Conservation (phyloP, 2,113 vertebrate genomes). For the Channa maculata region DNA sequence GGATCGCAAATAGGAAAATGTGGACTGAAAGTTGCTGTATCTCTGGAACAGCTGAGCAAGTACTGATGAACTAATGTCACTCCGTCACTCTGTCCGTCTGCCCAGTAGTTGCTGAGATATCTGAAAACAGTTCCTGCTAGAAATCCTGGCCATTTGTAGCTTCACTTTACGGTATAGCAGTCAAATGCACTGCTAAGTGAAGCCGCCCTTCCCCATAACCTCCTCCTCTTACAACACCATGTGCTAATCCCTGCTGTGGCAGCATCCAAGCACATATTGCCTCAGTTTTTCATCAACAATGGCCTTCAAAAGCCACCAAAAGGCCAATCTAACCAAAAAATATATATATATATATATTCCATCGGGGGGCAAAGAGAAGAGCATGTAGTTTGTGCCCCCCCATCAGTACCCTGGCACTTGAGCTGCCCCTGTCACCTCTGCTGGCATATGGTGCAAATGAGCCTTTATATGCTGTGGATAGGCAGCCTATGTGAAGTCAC, state of each 20-base stretch:
- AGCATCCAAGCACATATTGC: conserved; percentile 14
- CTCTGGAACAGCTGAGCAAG: no score
- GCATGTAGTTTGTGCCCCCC: conserved; percentile 22
- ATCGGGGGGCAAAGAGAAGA: conserved; percentile 14
- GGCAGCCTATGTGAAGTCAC: conserved; percentile 20
- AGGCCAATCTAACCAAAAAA: conserved; percentile 21
- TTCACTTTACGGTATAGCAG: conserved; percentile 1
- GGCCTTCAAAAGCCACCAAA: conserved; percentile 39
- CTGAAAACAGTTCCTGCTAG: neutral
- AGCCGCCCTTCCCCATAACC: conserved; percentile 53
- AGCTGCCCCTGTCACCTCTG: conserved; percentile 48
- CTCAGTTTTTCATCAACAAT: conserved; percentile 26
- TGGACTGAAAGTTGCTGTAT: no score
- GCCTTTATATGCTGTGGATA: conserved; percentile 43
- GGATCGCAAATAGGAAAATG: no score
- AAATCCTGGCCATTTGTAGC: conserved; percentile 3
- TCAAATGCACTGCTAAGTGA: conserved; percentile 25
- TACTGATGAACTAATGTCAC: no score
- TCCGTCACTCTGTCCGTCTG: no score
- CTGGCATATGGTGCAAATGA: conserved; percentile 69
- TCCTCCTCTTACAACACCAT: neutral
- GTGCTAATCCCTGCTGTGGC: conserved; percentile 38
- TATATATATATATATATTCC: neutral
- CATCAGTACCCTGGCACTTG: conserved; percentile 40
- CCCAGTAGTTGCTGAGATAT: neutral